Evolutionary conservation across 2,113 vertebrate species (phyloP), one percentile per base, ranked within the genome.

Genomic region (Megaceryle torquata): DNA sequence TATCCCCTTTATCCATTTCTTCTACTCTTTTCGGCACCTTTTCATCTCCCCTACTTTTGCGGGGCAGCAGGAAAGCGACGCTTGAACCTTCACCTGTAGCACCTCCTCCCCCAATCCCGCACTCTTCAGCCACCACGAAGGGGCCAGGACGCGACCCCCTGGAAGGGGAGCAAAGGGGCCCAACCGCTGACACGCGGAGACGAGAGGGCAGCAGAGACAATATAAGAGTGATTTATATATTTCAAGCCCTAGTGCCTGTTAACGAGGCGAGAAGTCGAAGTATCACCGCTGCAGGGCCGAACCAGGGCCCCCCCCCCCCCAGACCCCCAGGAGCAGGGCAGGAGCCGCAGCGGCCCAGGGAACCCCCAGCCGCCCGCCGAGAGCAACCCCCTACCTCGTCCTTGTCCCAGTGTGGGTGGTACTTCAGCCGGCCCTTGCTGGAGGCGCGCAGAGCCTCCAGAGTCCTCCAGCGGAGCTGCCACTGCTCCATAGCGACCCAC

Each of bases 391-490:
- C 97, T 95, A 98, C 98, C 97, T 98, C 97, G 19, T 95, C 96
- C 50, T 26, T 78, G 29, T 89, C 86, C 97, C 97, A 98, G 64
- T 77, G 95, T 22, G 93, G 96, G 71, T 93, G 68, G 91, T 98
- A 98, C 56, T 19, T 88, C 48, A 98, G 97, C 51, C 4, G 97
- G 51, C 98, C 98, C 88, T 98, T 98, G 60, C 95, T 84, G 54
- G 98, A 98, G 22, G 71, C 46, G 63, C 97, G 95, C 79, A 98
- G 94, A 1, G 98, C 98, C 53, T 89, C 94, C 89, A 98, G 51
- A 2, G 98, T 98, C 41, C 97, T 93, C 98, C 97, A 98, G 65
- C 97, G 97, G 2, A 97, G 97, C 53, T 91, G n/a, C 83, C 95
- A 88, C 2, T 95, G 65, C 33, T 97, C 87, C 98, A 98, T 3